phyloP scores from a whole-genome alignment of 2,797 vertebrate genomes.

The Pempheris klunzingeri region DNA sequence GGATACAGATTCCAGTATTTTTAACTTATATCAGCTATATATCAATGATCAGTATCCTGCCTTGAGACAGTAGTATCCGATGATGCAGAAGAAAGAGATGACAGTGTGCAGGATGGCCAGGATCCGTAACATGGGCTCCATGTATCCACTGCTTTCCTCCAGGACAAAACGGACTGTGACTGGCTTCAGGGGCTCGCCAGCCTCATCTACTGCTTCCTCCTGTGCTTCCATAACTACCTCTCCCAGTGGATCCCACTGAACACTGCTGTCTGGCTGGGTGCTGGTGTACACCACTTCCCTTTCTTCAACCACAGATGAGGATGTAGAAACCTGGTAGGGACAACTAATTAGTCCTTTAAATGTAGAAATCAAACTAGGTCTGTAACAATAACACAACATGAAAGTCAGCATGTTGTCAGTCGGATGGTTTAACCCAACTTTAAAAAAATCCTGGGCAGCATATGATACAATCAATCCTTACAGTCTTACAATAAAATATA shows the following conservation, averaged over 20 bases:
- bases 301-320: slow-evolving; percentile 90
- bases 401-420: not conserved
- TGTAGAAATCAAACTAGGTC: not conserved
- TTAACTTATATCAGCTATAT: not conserved
- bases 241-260: slow-evolving; percentile 80
- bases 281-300: slow-evolving; percentile 82
- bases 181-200: slow-evolving; percentile 53
- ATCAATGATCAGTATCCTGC: slow-evolving; percentile 61
- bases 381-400: not conserved
- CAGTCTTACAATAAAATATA: not conserved
- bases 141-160: slow-evolving; percentile 97
- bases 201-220: slow-evolving; percentile 48
- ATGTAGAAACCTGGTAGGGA: slow-evolving; percentile 91
- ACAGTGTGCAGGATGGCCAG: slow-evolving; percentile 93
- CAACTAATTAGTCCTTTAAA: not conserved
- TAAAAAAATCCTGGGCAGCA: not conserved
- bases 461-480: not conserved
- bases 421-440: not conserved
- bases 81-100: slow-evolving; percentile 98
- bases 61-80: slow-evolving; percentile 98
- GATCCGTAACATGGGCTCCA: slow-evolving; percentile 94
- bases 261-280: slow-evolving; percentile 71
- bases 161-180: slow-evolving; percentile 92
- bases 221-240: slow-evolving; percentile 44
- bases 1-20: not conserved